phyloP scores from a whole-genome alignment of 2,113 vertebrate species.

The Amphiprion ocellaris region DNA sequence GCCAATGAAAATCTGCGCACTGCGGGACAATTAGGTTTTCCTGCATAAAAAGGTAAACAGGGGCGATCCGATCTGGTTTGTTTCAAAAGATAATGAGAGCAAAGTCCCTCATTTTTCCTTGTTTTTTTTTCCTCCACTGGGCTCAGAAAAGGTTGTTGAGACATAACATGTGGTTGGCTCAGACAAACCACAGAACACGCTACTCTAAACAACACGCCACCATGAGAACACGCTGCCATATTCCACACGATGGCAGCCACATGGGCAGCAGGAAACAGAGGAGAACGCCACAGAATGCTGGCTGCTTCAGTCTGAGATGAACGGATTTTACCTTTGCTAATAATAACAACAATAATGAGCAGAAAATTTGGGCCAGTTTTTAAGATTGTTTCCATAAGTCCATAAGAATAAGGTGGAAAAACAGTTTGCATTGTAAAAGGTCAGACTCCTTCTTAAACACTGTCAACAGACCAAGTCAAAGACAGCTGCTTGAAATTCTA shows the following conservation, averaged over 20 bases:
- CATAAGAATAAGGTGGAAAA: too few relatives aligned
- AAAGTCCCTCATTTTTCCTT: conserved; percentile 23
- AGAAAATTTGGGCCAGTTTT: too few relatives aligned
- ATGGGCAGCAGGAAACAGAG: conserved; percentile 41
- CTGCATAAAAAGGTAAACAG: conserved; percentile 19
- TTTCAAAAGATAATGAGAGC: conserved; percentile 28
- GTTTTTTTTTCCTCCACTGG: conserved; percentile 17
- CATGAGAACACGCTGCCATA: conserved; percentile 45
- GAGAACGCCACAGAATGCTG: neutral
- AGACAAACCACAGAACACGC: conserved; percentile 51
- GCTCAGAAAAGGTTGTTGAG: conserved; percentile 60
- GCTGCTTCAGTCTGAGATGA: neutral
- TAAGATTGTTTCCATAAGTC: too few relatives aligned
- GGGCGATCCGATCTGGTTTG: conserved; percentile 38
- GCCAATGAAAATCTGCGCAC: conserved; percentile 28
- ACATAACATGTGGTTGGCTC: conserved; percentile 69
- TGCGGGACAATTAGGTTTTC: conserved; percentile 1
- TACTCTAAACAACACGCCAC: conserved; percentile 61
- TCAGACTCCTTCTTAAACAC: too few relatives aligned
- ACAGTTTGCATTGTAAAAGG: too few relatives aligned
- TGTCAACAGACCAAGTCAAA: too few relatives aligned
- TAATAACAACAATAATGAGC: too few relatives aligned
- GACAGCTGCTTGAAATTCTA: too few relatives aligned
- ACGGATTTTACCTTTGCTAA: neutral
- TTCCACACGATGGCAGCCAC: conserved; percentile 29